Evolutionary conservation across 2,888 invertebrate genomes (phyloP).

Genomic region (Hypercompe scribonia): DNA sequence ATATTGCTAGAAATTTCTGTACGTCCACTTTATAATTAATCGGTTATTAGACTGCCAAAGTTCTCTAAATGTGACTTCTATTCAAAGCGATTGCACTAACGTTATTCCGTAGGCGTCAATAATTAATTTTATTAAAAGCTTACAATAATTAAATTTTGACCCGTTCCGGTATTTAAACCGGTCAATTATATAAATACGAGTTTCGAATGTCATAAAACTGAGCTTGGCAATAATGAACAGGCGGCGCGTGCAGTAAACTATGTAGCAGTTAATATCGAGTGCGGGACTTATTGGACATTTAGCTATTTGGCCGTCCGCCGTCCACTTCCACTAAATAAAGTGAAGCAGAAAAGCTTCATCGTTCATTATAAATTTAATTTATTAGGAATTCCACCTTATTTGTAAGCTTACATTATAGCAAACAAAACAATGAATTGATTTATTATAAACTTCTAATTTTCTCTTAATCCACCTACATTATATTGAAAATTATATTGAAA

Average conservation of each 20-base stretch:
- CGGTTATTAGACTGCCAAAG: slow-evolving; percentile 38
- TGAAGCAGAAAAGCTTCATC: slow-evolving; percentile 42
- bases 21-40: slow-evolving; percentile 16
- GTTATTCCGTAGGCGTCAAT: slow-evolving; percentile 47
- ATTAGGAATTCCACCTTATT: neutral
- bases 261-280: slow-evolving; percentile 80
- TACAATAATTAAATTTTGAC: slow-evolving; percentile 64
- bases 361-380: slow-evolving; percentile 53
- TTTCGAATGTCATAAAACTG: slow-evolving; percentile 82
- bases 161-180: slow-evolving; percentile 71
- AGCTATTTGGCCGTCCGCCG: slow-evolving; percentile 65
- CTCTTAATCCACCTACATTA: too few species aligned
- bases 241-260: slow-evolving; percentile 79
- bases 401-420: neutral
- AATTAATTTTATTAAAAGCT: slow-evolving; percentile 53
- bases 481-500: neutral
- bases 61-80: slow-evolving; percentile 41
- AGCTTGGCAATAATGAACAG: slow-evolving; percentile 80
- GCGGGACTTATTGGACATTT: slow-evolving; percentile 79
- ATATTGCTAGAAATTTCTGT: neutral
- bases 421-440: neutral
- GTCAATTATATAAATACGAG: slow-evolving; percentile 78
- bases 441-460: neutral
- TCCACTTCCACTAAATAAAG: slow-evolving; percentile 59
- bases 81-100: slow-evolving; percentile 40